Evolutionary conservation across 2,888 invertebrate genomes (phyloP).

Genomic region (Spilarctia lutea): DNA sequence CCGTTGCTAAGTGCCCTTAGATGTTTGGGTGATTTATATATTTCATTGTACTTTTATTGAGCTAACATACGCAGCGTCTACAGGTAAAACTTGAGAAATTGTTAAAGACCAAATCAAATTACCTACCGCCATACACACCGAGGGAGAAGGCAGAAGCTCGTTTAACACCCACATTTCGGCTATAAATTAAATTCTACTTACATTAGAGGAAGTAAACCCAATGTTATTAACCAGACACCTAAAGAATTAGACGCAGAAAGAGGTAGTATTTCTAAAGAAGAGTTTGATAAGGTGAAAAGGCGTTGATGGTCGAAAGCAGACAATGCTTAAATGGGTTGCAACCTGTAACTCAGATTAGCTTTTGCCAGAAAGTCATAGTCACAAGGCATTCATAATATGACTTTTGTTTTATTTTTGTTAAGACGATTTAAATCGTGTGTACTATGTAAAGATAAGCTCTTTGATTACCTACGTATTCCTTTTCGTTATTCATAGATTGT

Average conservation of each 20-base stretch:
- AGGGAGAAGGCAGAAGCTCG: background rate
- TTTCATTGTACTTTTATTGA: background rate
- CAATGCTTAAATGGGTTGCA: background rate
- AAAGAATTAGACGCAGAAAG: too few species aligned
- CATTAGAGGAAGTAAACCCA: background rate
- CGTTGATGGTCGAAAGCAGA: too few species aligned
- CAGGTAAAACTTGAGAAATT: background rate
- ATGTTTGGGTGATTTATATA: background rate
- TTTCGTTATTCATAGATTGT: background rate
- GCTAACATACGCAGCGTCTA: background rate
- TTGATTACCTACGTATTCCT: too few species aligned
- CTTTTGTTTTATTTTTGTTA: background rate
- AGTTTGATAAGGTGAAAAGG: too few species aligned
- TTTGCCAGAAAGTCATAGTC: background rate
- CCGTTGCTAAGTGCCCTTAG: background rate
- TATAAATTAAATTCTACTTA: background rate
- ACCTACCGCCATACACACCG: background rate
- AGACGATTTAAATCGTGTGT: background rate
- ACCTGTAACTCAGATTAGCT: background rate
- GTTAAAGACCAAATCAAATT: background rate
- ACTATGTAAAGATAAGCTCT: background rate
- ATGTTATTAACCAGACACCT: background rate
- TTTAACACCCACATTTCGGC: background rate
- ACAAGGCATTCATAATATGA: background rate
- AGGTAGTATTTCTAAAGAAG: too few species aligned